A percentile compares a stretch with the other conserved stretches of the same genome.
Conservation (phyloP, 2,888 invertebrate species). For the Parnassius apollo region DNA sequence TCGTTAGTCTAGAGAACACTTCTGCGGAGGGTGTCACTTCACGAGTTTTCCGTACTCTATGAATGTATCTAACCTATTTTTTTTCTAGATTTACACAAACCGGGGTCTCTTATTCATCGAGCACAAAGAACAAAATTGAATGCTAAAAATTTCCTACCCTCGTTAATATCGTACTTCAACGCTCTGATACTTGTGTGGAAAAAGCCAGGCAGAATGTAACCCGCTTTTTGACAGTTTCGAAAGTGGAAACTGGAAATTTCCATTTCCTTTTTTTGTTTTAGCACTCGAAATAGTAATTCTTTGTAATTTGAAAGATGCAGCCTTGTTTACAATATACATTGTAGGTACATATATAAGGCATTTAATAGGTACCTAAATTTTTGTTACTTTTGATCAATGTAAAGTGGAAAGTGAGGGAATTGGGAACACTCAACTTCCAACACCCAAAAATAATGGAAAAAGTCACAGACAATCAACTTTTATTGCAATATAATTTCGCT, state of each 20-base stretch:
- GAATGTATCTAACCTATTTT: conserved; percentile 22
- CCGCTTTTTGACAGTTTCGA: conserved; percentile 24
- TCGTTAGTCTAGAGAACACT: conserved; percentile 69
- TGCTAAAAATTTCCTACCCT: conserved; percentile 1
- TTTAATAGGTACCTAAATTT: too few species aligned
- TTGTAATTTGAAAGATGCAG: neutral
- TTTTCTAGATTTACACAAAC: conserved; percentile 5
- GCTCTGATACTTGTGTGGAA: conserved; percentile 21
- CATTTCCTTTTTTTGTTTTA: conserved; percentile 6
- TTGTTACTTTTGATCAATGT: too few species aligned
- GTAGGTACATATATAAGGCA: too few species aligned
- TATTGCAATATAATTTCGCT: too few species aligned
- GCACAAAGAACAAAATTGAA: conserved; percentile 20
- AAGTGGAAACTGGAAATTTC: conserved; percentile 11
- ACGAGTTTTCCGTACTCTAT: conserved; percentile 38
- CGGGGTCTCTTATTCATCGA: conserved; percentile 1
- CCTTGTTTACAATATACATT: neutral
- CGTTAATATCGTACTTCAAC: conserved; percentile 16
- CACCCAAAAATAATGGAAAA: too few species aligned
- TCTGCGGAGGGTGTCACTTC: conserved; percentile 60
- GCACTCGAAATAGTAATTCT: neutral
- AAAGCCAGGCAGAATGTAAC: conserved; percentile 9
- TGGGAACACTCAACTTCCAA: too few species aligned
- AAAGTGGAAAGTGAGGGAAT: too few species aligned
- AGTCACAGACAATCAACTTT: too few species aligned